Evolutionary conservation across 2,797 vertebrate species (phyloP), one percentile per base, ranked within the genome.

Genomic region (Peromyscus aztecus): DNA sequence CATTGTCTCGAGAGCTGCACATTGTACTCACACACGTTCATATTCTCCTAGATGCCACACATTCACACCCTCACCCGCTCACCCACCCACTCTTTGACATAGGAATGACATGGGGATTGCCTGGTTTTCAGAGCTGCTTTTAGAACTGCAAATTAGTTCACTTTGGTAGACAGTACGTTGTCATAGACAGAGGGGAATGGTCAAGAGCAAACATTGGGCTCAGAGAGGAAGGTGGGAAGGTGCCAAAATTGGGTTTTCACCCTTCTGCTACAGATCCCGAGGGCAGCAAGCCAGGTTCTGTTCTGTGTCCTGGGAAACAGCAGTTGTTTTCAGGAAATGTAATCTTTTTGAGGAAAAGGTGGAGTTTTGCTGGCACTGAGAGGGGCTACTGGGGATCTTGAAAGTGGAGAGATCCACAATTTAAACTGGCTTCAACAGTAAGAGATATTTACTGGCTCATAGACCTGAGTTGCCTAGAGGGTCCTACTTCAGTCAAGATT

Each of bases 341-440:
- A 91, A 89, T 34, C 34, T 24, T 40, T 55, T 69, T 89, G 94
- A 93, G 34, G 85, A 93, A 96, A 90, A 76, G 95, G 92, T 96
- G 78, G 78, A 19, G 82, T 84, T 77, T 89, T 73, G 29, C 57
- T 83, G 16, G 19, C 34, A 4, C 34, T 88, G 92, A 37, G 57
- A 4, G 24, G 52, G 69, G 55, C 6, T 29, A 17, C 80, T 69
- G 73, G 27, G 19, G 34, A 12, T 80, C 57, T 46, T 95, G 55
- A 40, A 90, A 57, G 10, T 12, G 11, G 46, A 87, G 86, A 86
- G 55, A 59, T 11, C n/a, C 61, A 1, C 17, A 43, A 0, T 88
- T 84, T 40, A 46, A 40, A 77, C 77, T 23, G 59, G 2, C 9
- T 94, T 90, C 55, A 49, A 81, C 73, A 59, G 1, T 40, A 49